phyloP scores from a whole-genome alignment of 2,888 invertebrate genomes.

The Tromatobia lineatoria region DNA sequence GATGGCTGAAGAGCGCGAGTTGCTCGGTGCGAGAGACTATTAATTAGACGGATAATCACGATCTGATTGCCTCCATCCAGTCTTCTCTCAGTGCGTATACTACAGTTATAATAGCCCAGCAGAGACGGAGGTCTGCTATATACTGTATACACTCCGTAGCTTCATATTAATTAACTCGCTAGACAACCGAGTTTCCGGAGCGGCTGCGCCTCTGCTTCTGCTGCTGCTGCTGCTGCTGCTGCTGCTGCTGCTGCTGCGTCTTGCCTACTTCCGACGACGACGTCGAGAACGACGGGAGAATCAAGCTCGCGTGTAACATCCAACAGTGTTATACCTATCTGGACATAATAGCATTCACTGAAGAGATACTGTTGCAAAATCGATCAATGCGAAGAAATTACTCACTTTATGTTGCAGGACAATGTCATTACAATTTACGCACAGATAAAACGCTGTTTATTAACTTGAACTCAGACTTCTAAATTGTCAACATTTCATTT shows the following conservation, averaged over 20 bases:
- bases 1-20: conserved; percentile 27
- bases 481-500: too few species aligned
- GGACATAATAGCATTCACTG: conserved; percentile 54
- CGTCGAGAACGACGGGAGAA: conserved; percentile 23
- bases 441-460: background rate
- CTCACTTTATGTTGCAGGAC: conserved; percentile 42
- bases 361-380: conserved; percentile 57
- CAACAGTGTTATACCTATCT: conserved; percentile 49
- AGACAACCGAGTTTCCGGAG: conserved; percentile 66
- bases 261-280: conserved; percentile 59
- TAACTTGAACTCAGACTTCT: too few species aligned
- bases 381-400: conserved; percentile 59
- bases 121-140: conserved; percentile 32
- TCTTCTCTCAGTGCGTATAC: conserved; percentile 43
- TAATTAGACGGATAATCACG: conserved; percentile 70
- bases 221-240: conserved; percentile 53
- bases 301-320: conserved; percentile 31
- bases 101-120: conserved; percentile 57
- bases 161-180: conserved; percentile 65
- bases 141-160: conserved; percentile 47
- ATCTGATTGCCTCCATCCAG: conserved; percentile 66
- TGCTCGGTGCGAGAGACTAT: conserved; percentile 59
- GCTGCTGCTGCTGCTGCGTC: conserved; percentile 57
- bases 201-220: conserved; percentile 55
- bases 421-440: conserved; percentile 9